These are phyloP conservation scores for Hemiscyllium ocellatum DNA, from an alignment of 2,113 vertebrate species.

Conservation along the genomic window DNA sequence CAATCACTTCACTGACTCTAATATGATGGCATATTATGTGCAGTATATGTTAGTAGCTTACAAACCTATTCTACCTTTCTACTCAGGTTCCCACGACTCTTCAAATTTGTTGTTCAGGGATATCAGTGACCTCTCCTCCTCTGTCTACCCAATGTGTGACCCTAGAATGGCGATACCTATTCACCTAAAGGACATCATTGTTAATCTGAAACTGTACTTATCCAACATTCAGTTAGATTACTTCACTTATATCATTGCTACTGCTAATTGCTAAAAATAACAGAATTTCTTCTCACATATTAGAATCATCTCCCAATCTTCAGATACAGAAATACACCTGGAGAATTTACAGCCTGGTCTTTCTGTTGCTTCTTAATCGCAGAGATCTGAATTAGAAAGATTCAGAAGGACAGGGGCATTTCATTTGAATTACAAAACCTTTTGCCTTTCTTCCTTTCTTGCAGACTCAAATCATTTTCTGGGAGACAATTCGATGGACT, in stretches of 20 bases:
- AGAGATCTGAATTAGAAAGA: background rate
- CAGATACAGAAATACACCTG: background rate
- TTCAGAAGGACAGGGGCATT: background rate
- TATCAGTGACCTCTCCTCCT: background rate
- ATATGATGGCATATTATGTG: background rate
- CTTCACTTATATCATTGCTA: background rate
- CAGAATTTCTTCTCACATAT: background rate
- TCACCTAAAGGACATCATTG: background rate
- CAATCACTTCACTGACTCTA: background rate
- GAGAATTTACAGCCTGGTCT: background rate
- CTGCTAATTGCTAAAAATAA: background rate
- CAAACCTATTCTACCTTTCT: background rate
- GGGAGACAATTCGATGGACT: background rate
- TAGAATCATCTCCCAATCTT: background rate
- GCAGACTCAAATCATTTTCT: background rate
- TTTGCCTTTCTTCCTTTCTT: background rate
- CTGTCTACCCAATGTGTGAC: background rate
- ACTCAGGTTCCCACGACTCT: background rate
- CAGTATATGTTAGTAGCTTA: no score
- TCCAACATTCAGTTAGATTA: background rate
- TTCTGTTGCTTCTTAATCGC: background rate
- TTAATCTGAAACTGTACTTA: background rate
- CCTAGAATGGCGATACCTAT: background rate
- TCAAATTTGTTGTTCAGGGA: background rate
- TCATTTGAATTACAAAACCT: background rate